Evolutionary conservation across 2,888 invertebrate genomes (phyloP).

Genomic region (Minunthozetes semirufus): DNA sequence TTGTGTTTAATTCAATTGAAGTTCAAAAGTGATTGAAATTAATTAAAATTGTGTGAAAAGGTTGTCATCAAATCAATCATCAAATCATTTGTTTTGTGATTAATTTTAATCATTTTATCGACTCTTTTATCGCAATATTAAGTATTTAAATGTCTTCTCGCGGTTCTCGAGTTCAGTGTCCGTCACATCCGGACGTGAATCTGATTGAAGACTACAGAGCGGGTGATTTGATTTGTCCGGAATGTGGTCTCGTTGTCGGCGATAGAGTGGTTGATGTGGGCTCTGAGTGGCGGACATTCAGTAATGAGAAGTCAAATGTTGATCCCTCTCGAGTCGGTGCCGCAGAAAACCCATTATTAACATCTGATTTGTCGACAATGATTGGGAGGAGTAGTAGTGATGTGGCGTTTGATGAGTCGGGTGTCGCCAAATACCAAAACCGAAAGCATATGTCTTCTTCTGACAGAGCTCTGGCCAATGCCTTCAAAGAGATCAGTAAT

Average conservation of each 20-base stretch:
- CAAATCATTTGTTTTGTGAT: too few species aligned
- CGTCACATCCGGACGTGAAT: conserved; percentile 88
- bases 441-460: conserved; percentile 76
- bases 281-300: conserved; percentile 99
- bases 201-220: conserved; percentile 97
- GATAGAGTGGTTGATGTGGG: conserved; percentile 99
- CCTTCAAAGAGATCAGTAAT: conserved; percentile 90
- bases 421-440: conserved; percentile 60
- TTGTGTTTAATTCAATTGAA: too few species aligned
- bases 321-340: conserved; percentile 99
- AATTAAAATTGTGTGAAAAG: too few species aligned
- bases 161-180: conserved; percentile 54
- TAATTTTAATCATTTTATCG: neutral
- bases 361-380: conserved; percentile 92
- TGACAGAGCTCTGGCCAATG: conserved; percentile 88
- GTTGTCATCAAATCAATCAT: too few species aligned
- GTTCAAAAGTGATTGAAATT: too few species aligned
- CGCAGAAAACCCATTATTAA: conserved; percentile 92
- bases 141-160: neutral
- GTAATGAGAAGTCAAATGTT: conserved; percentile 91
- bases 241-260: conserved; percentile 98
- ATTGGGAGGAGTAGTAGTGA: conserved; percentile 67
- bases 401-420: conserved; percentile 81
- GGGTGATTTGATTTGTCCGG: conserved; percentile 97
- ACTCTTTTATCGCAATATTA: too few species aligned